A percentile compares a stretch with the other conserved stretches of the same genome.
Evolutionary conservation across 2,888 invertebrate species (phyloP).

Genomic region (Eupithecia centaureata): DNA sequence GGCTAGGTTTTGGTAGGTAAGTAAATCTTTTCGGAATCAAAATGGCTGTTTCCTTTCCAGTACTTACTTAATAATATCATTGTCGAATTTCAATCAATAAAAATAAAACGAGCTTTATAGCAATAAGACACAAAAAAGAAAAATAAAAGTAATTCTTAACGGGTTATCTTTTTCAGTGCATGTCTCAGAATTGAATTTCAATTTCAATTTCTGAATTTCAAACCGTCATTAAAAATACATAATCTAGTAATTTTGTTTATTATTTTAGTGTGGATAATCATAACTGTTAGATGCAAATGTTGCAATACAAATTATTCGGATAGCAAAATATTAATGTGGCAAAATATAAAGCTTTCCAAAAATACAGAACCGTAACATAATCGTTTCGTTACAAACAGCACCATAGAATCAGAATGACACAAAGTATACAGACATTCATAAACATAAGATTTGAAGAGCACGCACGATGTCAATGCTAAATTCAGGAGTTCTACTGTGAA

Average conservation of each 20-base stretch:
- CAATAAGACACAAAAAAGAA: too few species aligned
- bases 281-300: too few species aligned
- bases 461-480: constrained; percentile 26
- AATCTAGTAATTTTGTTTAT: too few species aligned
- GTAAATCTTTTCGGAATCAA: too few species aligned
- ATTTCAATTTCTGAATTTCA: too few species aligned
- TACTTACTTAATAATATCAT: not conserved
- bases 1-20: too few species aligned
- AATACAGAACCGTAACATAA: not conserved
- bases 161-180: too few species aligned
- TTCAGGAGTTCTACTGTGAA: constrained; percentile 18
- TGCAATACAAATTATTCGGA: not conserved
- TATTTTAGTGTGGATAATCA: not conserved
- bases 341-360: not conserved
- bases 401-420: constrained; percentile 34
- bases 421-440: constrained; percentile 43
- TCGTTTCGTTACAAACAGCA: constrained; percentile 1
- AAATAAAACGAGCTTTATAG: too few species aligned
- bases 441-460: constrained; percentile 42
- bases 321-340: not conserved
- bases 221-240: too few species aligned
- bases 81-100: not conserved
- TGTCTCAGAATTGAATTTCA: too few species aligned
- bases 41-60: not conserved
- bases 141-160: too few species aligned